phyloP scores from a whole-genome alignment of 1,140 invertebrate genomes.

The Helicoverpa zea region DNA sequence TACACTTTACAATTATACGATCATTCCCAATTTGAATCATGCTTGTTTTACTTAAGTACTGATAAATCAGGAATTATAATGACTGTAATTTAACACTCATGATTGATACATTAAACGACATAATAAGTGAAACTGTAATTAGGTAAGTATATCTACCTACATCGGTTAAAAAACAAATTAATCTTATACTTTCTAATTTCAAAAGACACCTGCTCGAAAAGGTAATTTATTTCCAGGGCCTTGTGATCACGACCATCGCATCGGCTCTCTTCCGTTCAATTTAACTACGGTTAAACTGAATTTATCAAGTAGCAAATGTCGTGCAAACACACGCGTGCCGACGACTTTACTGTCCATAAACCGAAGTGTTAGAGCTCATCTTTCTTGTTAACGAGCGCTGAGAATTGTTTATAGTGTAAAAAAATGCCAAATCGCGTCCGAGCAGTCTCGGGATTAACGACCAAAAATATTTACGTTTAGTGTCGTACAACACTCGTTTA shows the following conservation, averaged over 20 bases:
- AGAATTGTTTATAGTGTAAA: conserved; percentile 84
- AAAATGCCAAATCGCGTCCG: conserved; percentile 66
- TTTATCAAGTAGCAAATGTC: conserved; percentile 73
- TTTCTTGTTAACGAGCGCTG: conserved; percentile 81
- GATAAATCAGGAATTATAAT: neutral
- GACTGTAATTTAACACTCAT: conserved; percentile 1
- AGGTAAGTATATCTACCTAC: neutral
- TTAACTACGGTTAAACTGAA: conserved; percentile 56
- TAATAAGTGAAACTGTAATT: neutral
- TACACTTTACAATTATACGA: conserved; percentile 23
- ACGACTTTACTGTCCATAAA: conserved; percentile 83
- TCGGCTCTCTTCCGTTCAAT: conserved; percentile 18
- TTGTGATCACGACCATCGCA: conserved; percentile 13
- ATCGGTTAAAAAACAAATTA: neutral
- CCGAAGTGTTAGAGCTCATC: conserved; percentile 80
- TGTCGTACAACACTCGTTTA: conserved; percentile 54
- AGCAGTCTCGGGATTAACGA: conserved; percentile 67
- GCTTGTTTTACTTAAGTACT: neutral
- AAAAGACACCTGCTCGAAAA: conserved; percentile 29
- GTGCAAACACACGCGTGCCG: conserved; percentile 70
- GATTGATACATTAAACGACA: neutral
- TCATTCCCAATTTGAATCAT: conserved; percentile 28
- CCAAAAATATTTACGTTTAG: conserved; percentile 77
- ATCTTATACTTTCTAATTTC: conserved; percentile 26
- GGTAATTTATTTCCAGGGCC: conserved; percentile 36